Conservation (phyloP, 2,797 vertebrate species). For the Galagoides demidoff region DNA sequence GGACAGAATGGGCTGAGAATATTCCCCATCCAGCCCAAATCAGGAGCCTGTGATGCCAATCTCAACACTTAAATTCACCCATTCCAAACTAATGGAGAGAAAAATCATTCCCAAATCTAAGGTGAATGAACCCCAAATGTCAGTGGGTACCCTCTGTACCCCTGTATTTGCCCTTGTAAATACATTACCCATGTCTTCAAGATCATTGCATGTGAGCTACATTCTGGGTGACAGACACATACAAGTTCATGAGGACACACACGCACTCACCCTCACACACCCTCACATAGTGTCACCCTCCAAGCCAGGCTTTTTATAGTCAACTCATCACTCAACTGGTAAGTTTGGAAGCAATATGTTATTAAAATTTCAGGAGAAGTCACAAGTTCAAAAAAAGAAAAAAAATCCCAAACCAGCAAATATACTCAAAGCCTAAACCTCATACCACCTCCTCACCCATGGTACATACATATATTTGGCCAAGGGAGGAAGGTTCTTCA, state of each 20-base stretch:
- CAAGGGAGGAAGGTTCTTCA: not conserved
- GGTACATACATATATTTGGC: not conserved
- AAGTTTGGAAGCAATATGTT: not conserved
- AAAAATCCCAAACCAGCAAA: not conserved
- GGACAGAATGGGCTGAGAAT: not conserved
- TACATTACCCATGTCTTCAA: not conserved
- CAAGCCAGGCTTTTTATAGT: not conserved
- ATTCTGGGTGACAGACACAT: not conserved
- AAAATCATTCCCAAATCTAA: not conserved
- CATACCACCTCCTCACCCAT: not conserved
- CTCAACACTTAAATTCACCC: not conserved
- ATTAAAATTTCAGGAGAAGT: not conserved
- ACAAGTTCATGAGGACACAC: not conserved
- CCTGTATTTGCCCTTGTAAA: not conserved
- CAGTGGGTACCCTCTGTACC: not conserved
- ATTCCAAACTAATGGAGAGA: not conserved
- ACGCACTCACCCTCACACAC: not conserved
- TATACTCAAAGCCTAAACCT: constrained; percentile 32
- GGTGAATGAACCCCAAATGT: not conserved
- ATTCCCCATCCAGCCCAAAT: not conserved
- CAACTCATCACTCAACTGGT: not conserved
- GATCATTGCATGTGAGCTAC: not conserved
- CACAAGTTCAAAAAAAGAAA: not conserved
- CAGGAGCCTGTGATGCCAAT: not conserved
- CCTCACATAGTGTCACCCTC: no score